Conservation (phyloP, 2,797 vertebrate species). For the Enteromius radiatus region DNA sequence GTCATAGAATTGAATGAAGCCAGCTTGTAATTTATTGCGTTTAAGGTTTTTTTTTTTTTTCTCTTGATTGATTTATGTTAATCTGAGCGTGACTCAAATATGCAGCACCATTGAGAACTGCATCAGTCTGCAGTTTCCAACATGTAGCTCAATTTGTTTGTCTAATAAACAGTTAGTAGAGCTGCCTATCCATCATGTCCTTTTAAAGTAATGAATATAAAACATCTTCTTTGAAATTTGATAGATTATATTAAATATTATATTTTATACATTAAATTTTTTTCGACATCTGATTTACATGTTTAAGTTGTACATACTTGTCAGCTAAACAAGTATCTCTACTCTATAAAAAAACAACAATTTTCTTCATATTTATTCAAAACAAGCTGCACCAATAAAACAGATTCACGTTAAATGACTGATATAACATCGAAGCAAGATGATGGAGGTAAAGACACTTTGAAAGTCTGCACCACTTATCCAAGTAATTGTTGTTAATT, state of each 20-base stretch:
- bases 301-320: background rate
- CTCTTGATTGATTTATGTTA: slow-evolving; percentile 52
- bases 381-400: slow-evolving; percentile 16
- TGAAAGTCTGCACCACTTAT: slow-evolving; percentile 34
- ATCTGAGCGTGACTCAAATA: slow-evolving; percentile 35
- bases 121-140: background rate
- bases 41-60: too few species aligned
- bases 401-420: slow-evolving; percentile 35
- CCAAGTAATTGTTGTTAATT: slow-evolving; percentile 62
- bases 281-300: background rate
- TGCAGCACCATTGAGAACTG: slow-evolving; percentile 26
- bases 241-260: background rate
- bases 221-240: background rate
- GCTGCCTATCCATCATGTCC: too few species aligned
- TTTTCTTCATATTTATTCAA: background rate
- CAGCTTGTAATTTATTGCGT: slow-evolving; percentile 60
- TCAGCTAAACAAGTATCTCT: background rate
- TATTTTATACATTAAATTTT: background rate
- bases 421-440: slow-evolving; percentile 20
- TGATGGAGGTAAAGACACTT: slow-evolving; percentile 12
- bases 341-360: background rate
- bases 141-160: slow-evolving; percentile 2
- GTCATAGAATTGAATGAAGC: slow-evolving; percentile 64
- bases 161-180: background rate
- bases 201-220: slow-evolving; percentile 5